Base-by-base conservation (phyloP, 2,888 invertebrate species). In the Drosophila atripex region DNA sequence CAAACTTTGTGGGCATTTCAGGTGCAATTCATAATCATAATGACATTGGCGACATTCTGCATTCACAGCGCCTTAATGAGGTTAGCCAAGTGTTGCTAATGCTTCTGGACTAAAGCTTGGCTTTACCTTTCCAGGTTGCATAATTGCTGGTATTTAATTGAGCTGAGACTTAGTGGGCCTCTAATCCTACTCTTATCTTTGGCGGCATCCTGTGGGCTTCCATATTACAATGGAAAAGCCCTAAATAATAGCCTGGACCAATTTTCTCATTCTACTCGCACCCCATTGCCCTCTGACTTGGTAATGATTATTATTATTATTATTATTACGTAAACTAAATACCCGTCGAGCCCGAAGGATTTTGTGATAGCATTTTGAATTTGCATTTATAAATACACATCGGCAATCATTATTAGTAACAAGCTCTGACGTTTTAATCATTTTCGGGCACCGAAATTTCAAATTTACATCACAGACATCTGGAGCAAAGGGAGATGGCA, bases 301-400 rank as follows among this genome's bases (percentile, higher is more conserved):
- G 55, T 52, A 73, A 56, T 56, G 60, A 73, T 70, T 60, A 70
- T 70, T 54, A 58, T 68, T 54, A 70, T 55, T 32, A 45, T 55
- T 39, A 45, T 74, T 71, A 80, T 82, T 75, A 64, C 76, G 80
- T 72, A 70, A 83, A 75, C 78, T 70, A 61, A 83, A 77, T 73
- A 73, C 54, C 70, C 59, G 50, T 18, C 54, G 47, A 75, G 75
- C 61, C 47, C 49, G 50, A 59, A 45, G 43, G 61, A 74, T 76
- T 76, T 76, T 69, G 52, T 28, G 18, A 43, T 41, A 58, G 73
- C 63, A 65, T 79, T 72, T 78, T 43, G 64, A 80, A 86, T 86
- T 86, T 86, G 76, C 82, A 84, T 86, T 84, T 82, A 51, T 80
- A 84, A 78, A 84, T 84, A 73, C 61, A 60, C 70, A 75, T 75